Evolutionary conservation across 2,797 vertebrate species (phyloP).

Genomic region (Gymnothorax reevesii): DNA sequence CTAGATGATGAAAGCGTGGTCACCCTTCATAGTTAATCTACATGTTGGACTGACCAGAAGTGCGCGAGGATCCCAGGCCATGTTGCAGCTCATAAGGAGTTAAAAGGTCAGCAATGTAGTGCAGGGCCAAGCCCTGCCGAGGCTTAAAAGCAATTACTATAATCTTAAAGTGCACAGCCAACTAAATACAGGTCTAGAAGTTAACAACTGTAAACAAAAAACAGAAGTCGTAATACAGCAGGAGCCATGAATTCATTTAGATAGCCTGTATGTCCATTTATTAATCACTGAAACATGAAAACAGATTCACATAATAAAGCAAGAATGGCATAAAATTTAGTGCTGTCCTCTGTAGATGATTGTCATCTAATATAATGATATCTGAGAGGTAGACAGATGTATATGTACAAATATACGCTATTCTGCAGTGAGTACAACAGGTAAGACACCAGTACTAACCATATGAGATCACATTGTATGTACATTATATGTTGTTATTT

Average conservation of each 20-base stretch:
- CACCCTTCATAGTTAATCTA: too few species aligned
- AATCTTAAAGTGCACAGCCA: too few species aligned
- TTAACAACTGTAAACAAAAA: not conserved
- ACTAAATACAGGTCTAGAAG: too few species aligned
- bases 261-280: not conserved
- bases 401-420: not conserved
- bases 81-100: too few species aligned
- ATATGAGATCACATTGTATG: not conserved
- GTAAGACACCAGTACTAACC: not conserved
- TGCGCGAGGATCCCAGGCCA: too few species aligned
- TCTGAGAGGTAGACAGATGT: conserved; percentile 19
- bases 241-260: not conserved
- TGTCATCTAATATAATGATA: conserved; percentile 21
- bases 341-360: conserved; percentile 9
- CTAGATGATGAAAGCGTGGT: too few species aligned
- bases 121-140: too few species aligned
- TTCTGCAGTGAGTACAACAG: not conserved
- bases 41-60: too few species aligned
- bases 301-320: conserved; percentile 4
- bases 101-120: too few species aligned
- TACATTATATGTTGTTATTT: not conserved
- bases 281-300: conserved; percentile 16
- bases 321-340: conserved; percentile 10
- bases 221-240: not conserved
- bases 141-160: too few species aligned